Evolutionary conservation across 2,888 invertebrate species (phyloP).

Genomic region (Callimorpha dominula): DNA sequence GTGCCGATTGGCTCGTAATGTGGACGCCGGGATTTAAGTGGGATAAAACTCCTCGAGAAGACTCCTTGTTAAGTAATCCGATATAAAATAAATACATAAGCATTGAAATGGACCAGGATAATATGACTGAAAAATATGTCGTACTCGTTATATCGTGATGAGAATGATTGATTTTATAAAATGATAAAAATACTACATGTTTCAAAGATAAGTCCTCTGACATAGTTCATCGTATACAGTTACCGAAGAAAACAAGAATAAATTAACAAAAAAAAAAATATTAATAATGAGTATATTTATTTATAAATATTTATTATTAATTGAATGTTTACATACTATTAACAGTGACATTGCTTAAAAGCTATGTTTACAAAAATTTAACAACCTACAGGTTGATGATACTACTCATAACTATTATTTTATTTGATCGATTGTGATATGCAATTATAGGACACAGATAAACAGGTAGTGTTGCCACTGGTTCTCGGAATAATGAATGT

Average conservation of each 20-base stretch:
- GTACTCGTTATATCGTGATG: no score
- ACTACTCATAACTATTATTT: not conserved
- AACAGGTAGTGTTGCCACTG: not conserved
- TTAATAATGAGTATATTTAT: no score
- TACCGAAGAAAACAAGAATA: no score
- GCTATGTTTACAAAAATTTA: not conserved
- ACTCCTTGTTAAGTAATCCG: not conserved
- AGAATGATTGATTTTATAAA: no score
- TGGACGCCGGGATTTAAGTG: not conserved
- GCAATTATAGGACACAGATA: not conserved
- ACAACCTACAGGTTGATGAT: not conserved
- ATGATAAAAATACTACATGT: no score
- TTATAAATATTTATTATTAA: no score
- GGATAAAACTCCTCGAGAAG: conserved; percentile 1
- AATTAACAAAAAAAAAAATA: no score
- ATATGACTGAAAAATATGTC: not conserved
- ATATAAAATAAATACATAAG: not conserved
- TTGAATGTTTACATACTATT: no score
- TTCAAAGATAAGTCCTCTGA: no score
- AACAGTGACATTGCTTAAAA: no score
- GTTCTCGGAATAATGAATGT: not conserved
- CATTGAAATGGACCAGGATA: not conserved
- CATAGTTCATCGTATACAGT: no score
- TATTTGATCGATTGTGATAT: not conserved
- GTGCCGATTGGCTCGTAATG: not conserved